Conservation (phyloP, 2,797 vertebrate species). For the Prunella strophiata region DNA sequence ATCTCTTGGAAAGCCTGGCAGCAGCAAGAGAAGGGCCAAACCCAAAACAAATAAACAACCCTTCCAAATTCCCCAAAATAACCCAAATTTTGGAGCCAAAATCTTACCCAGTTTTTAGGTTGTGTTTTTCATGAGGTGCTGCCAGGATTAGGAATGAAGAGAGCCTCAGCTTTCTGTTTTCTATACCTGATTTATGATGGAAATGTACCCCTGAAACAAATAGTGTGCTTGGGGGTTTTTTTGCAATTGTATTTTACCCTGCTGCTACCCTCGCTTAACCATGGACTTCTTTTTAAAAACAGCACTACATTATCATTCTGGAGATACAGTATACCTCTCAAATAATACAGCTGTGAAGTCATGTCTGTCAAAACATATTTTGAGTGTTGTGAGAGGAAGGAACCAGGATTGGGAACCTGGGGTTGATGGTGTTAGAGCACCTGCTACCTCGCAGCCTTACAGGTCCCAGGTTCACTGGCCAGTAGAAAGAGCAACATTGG, state of each 20-base stretch:
- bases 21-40: neutral
- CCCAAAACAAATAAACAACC: neutral
- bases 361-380: neutral
- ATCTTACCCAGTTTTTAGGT: neutral
- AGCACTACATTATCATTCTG: neutral
- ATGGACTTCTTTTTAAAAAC: neutral
- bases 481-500: neutral
- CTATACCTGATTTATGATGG: accelerated
- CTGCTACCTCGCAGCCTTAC: neutral
- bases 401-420: neutral
- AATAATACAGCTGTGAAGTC: neutral
- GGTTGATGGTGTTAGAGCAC: neutral
- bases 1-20: neutral
- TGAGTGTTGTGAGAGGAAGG: neutral
- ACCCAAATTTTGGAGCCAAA: neutral
- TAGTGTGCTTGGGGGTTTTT: neutral
- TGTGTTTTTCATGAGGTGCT: neutral
- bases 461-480: neutral
- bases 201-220: neutral
- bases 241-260: neutral
- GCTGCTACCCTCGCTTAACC: neutral
- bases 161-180: neutral
- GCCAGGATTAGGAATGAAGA: neutral
- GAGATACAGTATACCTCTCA: neutral
- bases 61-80: neutral